A percentile compares a stretch with the other conserved stretches of the same genome.
Conservation (phyloP, 2,113 vertebrate species). For the Chauna torquata region DNA sequence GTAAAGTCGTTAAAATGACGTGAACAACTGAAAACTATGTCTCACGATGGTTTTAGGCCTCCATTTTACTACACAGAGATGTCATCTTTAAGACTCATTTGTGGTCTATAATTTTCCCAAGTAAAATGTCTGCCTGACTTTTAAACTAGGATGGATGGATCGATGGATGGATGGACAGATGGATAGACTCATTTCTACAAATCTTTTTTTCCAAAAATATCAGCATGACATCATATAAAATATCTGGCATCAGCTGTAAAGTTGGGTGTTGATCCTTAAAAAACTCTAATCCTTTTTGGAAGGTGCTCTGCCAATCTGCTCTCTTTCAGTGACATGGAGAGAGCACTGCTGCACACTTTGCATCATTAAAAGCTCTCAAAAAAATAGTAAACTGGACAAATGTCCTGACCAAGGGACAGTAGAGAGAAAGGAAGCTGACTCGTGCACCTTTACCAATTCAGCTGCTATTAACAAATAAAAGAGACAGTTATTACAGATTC, state of each 20-base stretch:
- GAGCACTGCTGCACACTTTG: neutral
- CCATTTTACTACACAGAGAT: neutral
- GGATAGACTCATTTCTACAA: neutral
- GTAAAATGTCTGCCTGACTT: neutral
- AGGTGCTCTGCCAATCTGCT: neutral
- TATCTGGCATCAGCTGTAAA: neutral
- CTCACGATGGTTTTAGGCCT: neutral
- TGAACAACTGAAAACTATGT: neutral
- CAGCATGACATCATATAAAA: neutral
- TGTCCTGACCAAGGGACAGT: neutral
- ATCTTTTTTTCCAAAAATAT: neutral
- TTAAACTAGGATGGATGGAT: neutral
- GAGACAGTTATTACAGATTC: neutral
- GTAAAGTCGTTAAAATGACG: neutral
- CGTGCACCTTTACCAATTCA: neutral
- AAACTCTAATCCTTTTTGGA: neutral
- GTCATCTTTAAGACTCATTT: neutral
- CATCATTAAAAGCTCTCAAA: fast-evolving
- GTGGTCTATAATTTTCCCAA: neutral
- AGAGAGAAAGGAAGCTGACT: neutral
- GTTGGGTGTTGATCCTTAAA: neutral
- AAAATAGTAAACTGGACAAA: neutral
- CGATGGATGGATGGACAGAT: neutral
- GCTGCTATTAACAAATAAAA: neutral
- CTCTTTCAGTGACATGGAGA: neutral